A percentile compares a stretch with the other conserved stretches of the same genome.
These are phyloP conservation scores for Aldrovandia affinis DNA, from an alignment of 2,797 vertebrate species.

Conservation along the genomic window DNA sequence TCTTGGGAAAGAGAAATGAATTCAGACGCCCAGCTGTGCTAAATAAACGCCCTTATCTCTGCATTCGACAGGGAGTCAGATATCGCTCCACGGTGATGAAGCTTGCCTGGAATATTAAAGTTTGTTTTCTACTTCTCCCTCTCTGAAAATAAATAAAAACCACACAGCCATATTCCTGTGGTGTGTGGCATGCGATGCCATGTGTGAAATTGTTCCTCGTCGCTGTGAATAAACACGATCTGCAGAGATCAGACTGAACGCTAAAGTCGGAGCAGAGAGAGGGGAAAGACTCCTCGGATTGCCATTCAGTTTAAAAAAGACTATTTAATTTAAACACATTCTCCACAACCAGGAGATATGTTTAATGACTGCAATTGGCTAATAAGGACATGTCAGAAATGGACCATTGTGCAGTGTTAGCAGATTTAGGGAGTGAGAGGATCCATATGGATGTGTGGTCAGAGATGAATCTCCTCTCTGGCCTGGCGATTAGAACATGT, in stretches of 20 bases:
- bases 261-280: constrained; percentile 34
- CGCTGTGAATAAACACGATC: constrained; percentile 53
- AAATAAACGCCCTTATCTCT: constrained; percentile 33
- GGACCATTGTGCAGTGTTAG: not conserved
- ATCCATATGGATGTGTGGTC: not conserved
- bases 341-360: constrained; percentile 9
- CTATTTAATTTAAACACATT: constrained; percentile 30
- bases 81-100: constrained; percentile 37
- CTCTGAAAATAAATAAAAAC: constrained; percentile 23
- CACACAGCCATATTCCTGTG: constrained; percentile 32
- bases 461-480: constrained; percentile 30
- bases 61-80: constrained; percentile 39
- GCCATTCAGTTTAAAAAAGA: constrained; percentile 11
- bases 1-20: constrained; percentile 37
- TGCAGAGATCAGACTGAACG: constrained; percentile 53
- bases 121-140: constrained; percentile 42
- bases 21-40: constrained; percentile 24
- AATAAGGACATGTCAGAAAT: constrained; percentile 31
- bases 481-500: constrained; percentile 28
- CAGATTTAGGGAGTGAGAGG: constrained; percentile 18
- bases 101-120: constrained; percentile 43
- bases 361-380: constrained; percentile 19
- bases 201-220: constrained; percentile 68
- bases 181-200: constrained; percentile 55
- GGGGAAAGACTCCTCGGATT: constrained; percentile 2